Evolutionary conservation across 2,888 invertebrate species (phyloP).

Genomic region (Acleris holmiana): DNA sequence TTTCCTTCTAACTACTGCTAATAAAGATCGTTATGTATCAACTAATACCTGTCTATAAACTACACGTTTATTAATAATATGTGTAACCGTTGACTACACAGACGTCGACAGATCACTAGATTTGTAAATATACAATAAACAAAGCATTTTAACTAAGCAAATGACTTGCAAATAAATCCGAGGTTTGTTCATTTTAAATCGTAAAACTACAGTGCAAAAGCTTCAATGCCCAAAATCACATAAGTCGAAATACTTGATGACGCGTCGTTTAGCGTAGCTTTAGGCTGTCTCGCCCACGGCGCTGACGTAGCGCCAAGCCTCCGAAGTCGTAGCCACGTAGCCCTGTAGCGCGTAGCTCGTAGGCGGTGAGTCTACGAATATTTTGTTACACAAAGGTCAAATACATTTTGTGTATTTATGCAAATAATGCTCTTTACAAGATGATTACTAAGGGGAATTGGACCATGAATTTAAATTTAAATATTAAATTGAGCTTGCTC

Average conservation of each 20-base stretch:
- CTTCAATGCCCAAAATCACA: too few species aligned
- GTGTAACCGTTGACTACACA: neutral
- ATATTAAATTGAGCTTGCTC: too few species aligned
- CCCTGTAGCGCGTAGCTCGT: conserved; percentile 31
- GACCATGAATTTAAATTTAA: too few species aligned
- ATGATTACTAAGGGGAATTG: neutral
- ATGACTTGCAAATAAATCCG: too few species aligned
- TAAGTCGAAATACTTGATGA: too few species aligned
- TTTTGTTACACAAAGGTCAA: conserved; percentile 12
- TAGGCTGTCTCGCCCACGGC: conserved; percentile 19
- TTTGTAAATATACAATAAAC: conserved; percentile 28
- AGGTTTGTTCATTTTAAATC: too few species aligned
- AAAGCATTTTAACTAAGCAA: conserved; percentile 6
- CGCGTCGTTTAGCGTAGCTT: conserved; percentile 5
- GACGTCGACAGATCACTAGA: neutral
- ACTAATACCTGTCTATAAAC: too few species aligned
- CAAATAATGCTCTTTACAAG: conserved; percentile 10
- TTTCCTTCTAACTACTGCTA: too few species aligned
- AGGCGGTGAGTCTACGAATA: conserved; percentile 30
- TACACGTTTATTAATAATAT: neutral
- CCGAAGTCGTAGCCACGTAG: conserved; percentile 38
- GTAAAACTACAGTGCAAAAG: too few species aligned
- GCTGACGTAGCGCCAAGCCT: conserved; percentile 38
- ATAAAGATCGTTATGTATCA: too few species aligned
- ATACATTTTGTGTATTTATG: conserved; percentile 18